Evolutionary conservation across 2,113 vertebrate genomes (phyloP), one percentile per base, ranked within the genome.

Genomic region (Pteropus alecto): DNA sequence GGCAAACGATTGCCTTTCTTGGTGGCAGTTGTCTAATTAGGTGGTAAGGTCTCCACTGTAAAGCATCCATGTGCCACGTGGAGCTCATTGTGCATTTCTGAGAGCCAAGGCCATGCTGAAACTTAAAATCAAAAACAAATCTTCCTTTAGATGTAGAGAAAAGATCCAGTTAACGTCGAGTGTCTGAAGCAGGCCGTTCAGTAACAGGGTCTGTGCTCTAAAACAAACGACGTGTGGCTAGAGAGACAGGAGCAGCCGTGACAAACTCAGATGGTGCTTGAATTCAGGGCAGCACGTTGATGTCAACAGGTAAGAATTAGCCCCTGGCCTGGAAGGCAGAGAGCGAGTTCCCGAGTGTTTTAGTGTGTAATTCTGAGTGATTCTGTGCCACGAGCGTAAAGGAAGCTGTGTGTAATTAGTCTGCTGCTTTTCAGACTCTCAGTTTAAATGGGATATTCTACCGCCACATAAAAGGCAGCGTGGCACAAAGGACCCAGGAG

Each of bases 361-460:
- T 28, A 43, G 6, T 4, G 21, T 18, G 35, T 65, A 43, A n/a
- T 6, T 33, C 88, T 41, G 22, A n/a, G 1, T 16, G 33, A 65
- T 38, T 51, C 41, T 15, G 30, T 3, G 19, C n/a, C 61, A 35
- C 48, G 16, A 13, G 26, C 70, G 21, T 12, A 28, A 41, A 79
- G 81, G 56, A 81, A 35, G 15, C 65, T 46, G 22, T 7, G 2
- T 15, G 65, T 19, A 22, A 86, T 90, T 7, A 67, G 65, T 61
- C 38, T 86, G 87, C 85, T 81, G 93, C 58, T 74, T 74, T 74
- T 43, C 35, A 3, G 65, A 70, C 35, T 14, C 48, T 28, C 70
- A 76, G 70, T 18, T 79, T 60, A 68, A 35, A 46, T 14, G 13
- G 48, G 54, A 1, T 71, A 16, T 63, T 76, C 60, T 30, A 24